phyloP scores from a whole-genome alignment of 1,140 invertebrate genomes.

The Heliconius eleuchia region DNA sequence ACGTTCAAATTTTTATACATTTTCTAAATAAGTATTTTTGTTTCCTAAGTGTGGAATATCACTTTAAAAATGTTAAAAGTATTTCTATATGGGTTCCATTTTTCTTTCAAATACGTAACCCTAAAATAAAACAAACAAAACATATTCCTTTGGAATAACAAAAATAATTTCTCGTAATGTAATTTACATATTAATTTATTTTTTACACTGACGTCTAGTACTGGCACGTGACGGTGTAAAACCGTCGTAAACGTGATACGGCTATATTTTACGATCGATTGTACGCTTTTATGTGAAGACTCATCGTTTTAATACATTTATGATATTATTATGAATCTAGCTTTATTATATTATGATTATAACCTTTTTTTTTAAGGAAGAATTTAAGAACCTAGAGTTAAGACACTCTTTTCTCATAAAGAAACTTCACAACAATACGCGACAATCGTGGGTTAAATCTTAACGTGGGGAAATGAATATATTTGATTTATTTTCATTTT shows the following conservation, averaged over 20 bases:
- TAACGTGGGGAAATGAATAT: too few species aligned
- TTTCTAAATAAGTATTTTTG: too few species aligned
- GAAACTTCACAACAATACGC: too few species aligned
- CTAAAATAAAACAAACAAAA: neutral
- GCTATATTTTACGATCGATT: slow-evolving; percentile 58
- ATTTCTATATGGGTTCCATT: too few species aligned
- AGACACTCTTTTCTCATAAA: too few species aligned
- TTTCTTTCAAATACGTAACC: neutral
- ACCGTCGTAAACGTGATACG: slow-evolving; percentile 60
- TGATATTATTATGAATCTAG: neutral
- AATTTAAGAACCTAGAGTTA: too few species aligned
- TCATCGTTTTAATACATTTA: slow-evolving; percentile 4
- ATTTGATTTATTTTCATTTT: too few species aligned
- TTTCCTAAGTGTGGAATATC: too few species aligned
- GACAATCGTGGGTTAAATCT: too few species aligned
- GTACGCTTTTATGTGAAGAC: slow-evolving; percentile 37
- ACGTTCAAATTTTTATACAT: too few species aligned
- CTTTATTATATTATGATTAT: neutral
- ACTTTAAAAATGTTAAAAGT: too few species aligned
- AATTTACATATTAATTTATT: slow-evolving; percentile 20
- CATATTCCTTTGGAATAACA: neutral
- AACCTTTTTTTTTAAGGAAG: too few species aligned
- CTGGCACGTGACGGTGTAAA: slow-evolving; percentile 38
- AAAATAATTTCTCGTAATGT: neutral
- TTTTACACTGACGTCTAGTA: slow-evolving; percentile 4